Evolutionary conservation across 2,797 vertebrate species (phyloP).

Genomic region (Carduelis carduelis): DNA sequence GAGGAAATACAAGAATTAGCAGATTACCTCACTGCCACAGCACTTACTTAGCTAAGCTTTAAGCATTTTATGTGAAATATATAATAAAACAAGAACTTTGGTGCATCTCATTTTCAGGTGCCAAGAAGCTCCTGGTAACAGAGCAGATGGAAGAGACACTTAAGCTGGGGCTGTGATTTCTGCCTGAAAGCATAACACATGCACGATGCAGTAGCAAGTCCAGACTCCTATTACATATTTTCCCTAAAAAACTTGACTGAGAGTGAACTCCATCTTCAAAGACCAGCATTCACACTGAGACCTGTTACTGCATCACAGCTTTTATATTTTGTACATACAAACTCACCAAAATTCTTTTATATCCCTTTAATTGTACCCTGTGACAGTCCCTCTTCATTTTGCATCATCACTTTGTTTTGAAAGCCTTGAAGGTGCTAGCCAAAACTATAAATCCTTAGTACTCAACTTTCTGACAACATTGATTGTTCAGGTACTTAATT

Average conservation of each 20-base stretch:
- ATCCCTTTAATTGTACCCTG: not conserved
- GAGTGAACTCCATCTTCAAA: not conserved
- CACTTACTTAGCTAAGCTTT: not conserved
- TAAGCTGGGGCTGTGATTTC: not conserved
- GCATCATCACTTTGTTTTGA: not conserved
- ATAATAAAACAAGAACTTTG: not conserved
- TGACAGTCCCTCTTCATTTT: not conserved
- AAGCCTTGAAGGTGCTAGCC: not conserved
- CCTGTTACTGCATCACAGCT: not conserved
- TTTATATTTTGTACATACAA: not conserved
- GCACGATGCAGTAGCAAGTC: not conserved
- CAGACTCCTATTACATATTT: not conserved
- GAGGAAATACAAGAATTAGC: not conserved
- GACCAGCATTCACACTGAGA: fast-evolving
- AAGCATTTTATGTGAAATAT: not conserved
- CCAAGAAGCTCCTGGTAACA: not conserved
- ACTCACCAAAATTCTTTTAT: not conserved
- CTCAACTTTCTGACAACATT: not conserved
- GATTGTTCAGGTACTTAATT: not conserved
- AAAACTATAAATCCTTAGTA: not conserved
- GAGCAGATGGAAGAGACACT: constrained; percentile 9
- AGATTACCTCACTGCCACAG: not conserved
- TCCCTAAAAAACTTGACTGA: not conserved
- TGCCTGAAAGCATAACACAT: not conserved
- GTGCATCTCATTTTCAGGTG: not conserved